Evolutionary conservation across 2,888 invertebrate species (phyloP).

Genomic region (Drosophila glabriapex): DNA sequence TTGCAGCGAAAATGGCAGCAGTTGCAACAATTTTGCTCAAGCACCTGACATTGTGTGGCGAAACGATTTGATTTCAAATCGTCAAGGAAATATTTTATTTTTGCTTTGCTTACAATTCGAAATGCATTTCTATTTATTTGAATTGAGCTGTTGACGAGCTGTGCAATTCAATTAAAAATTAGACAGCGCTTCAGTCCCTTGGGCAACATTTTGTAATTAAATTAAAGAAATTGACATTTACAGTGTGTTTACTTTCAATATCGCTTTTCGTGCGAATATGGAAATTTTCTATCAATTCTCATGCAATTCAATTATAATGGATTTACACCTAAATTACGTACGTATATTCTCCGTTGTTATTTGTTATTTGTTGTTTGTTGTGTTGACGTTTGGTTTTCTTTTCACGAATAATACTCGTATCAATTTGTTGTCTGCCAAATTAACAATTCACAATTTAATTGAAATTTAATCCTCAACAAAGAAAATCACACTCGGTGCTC

Average conservation of each 20-base stretch:
- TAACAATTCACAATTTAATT: conserved; percentile 55
- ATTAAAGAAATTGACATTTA: conserved; percentile 35
- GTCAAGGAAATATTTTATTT: conserved; percentile 8
- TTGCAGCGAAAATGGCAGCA: conserved; percentile 14
- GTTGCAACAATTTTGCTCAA: conserved; percentile 20
- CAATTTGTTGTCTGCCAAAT: conserved; percentile 30
- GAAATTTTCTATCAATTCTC: conserved; percentile 14
- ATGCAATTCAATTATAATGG: conserved; percentile 60
- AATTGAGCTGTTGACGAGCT: not conserved
- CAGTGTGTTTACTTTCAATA: conserved; percentile 37
- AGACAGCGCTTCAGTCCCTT: not conserved
- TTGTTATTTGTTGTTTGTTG: conserved; percentile 25
- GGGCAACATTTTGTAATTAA: conserved; percentile 35
- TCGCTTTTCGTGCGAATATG: conserved; percentile 15
- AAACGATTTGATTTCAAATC: conserved; percentile 28
- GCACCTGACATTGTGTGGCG: conserved; percentile 23
- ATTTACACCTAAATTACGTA: conserved; percentile 47
- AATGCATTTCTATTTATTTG: conserved; percentile 3
- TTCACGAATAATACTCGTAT: conserved; percentile 12
- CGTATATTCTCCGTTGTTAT: conserved; percentile 1
- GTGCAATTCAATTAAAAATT: conserved; percentile 11
- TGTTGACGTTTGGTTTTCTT: conserved; percentile 39
- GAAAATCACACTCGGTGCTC: not conserved
- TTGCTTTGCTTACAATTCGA: not conserved
- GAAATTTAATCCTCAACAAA: conserved; percentile 48